phyloP scores from a whole-genome alignment of 2,113 vertebrate species.

The Xenus cinereus region DNA sequence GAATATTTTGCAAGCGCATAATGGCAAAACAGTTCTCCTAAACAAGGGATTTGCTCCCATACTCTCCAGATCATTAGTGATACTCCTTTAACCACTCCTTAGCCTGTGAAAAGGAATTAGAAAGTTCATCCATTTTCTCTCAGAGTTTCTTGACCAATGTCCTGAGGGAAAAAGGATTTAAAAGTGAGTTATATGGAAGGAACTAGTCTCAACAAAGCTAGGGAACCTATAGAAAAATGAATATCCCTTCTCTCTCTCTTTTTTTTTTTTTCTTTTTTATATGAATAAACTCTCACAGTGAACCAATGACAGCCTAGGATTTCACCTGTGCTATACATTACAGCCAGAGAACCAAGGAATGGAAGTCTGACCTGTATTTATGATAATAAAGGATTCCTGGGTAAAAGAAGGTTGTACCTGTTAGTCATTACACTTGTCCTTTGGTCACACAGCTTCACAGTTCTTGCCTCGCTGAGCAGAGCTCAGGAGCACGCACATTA shows the following conservation, averaged over 20 bases:
- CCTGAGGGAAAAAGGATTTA: not conserved
- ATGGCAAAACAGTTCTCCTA: not conserved
- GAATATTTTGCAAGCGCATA: not conserved
- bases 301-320: not conserved
- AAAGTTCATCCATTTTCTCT: not conserved
- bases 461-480: not conserved
- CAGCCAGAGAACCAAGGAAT: not conserved
- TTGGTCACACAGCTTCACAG: not conserved
- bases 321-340: not conserved
- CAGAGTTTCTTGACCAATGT: not conserved
- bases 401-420: not conserved
- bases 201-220: not conserved
- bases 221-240: not conserved
- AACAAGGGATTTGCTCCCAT: not conserved
- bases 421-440: not conserved
- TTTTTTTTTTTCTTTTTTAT: accelerated
- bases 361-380: not conserved
- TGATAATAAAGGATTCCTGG: not conserved
- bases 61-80: not conserved
- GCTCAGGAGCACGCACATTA: not conserved
- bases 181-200: not conserved
- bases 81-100: not conserved
- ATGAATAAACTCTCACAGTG: not conserved
- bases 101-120: not conserved
- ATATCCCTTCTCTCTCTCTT: not conserved